Evolutionary conservation across 1,140 invertebrate species (phyloP).

Genomic region (Steinernema feltiae): DNA sequence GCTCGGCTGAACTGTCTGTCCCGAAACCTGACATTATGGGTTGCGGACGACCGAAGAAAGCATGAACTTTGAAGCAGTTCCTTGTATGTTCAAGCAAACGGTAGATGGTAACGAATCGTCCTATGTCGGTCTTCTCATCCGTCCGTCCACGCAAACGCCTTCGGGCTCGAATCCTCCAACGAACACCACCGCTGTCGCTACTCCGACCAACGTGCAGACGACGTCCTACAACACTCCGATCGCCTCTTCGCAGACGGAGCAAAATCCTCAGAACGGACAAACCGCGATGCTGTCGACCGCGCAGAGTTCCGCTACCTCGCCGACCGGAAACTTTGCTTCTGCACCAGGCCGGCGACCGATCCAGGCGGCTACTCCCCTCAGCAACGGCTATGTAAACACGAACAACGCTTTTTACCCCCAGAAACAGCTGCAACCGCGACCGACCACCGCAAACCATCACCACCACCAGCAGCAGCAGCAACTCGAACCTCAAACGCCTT

Average conservation of each 20-base stretch:
- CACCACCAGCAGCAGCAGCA: neutral
- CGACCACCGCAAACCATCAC: neutral
- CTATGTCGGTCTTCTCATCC: slow-evolving; percentile 15
- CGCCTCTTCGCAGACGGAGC: neutral
- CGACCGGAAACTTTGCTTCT: neutral
- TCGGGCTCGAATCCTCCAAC: neutral
- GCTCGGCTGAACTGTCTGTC: neutral
- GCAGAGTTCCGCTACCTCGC: neutral
- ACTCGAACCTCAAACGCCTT: neutral
- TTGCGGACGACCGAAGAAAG: slow-evolving; percentile 6
- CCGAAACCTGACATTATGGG: slow-evolving; percentile 8
- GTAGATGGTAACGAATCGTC: slow-evolving; percentile 13
- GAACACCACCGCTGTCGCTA: neutral
- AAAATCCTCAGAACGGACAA: neutral
- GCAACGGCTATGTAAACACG: neutral
- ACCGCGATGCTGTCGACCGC: neutral
- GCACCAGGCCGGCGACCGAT: neutral
- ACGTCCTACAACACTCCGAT: neutral
- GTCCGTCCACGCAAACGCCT: neutral
- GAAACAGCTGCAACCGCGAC: slow-evolving; percentile 4
- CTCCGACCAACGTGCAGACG: too few species aligned
- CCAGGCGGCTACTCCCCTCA: neutral
- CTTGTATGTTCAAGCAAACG: slow-evolving; percentile 15
- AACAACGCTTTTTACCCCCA: neutral
- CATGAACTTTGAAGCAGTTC: slow-evolving; percentile 12